Conservation (phyloP, 2,797 vertebrate genomes). For the Melanotaenia trifasciata region DNA sequence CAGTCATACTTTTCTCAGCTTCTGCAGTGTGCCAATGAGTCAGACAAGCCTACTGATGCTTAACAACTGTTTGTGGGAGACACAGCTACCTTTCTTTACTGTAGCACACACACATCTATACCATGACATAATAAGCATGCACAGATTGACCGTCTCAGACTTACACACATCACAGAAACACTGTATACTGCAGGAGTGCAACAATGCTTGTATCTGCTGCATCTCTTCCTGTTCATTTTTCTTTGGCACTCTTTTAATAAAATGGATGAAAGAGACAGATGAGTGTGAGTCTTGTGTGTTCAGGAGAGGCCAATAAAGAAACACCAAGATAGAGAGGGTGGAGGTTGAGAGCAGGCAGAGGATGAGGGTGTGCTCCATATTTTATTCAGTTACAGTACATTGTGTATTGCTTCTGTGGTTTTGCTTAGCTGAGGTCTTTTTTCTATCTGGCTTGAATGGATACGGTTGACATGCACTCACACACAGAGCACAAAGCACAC, state of each 20-base stretch:
- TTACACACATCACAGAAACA: neutral
- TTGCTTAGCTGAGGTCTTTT: slow-evolving; percentile 66
- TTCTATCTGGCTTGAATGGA: slow-evolving; percentile 33
- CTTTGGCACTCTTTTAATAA: slow-evolving; percentile 26
- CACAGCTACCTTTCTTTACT: slow-evolving; percentile 35
- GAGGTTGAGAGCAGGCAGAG: slow-evolving; percentile 38
- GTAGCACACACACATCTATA: slow-evolving; percentile 30
- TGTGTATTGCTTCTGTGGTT: slow-evolving; percentile 44
- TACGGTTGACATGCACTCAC: slow-evolving; percentile 29
- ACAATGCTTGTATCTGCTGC: slow-evolving; percentile 12
- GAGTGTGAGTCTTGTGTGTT: slow-evolving; percentile 19
- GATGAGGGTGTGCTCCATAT: slow-evolving; percentile 54
- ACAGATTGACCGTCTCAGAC: slow-evolving; percentile 20
- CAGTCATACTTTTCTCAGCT: slow-evolving; percentile 57
- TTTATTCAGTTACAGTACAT: slow-evolving; percentile 62
- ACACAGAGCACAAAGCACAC: neutral
- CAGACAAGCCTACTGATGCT: slow-evolving; percentile 64
- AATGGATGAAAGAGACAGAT: slow-evolving; percentile 38
- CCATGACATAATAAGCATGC: slow-evolving; percentile 8
- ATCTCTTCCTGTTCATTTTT: slow-evolving; percentile 26
- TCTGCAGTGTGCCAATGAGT: slow-evolving; percentile 65
- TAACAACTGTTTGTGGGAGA: slow-evolving; percentile 64
- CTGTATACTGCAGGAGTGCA: neutral
- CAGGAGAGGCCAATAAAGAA: slow-evolving; percentile 6
- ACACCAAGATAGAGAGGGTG: slow-evolving; percentile 24